Conservation (phyloP, 2,888 invertebrate genomes). For the Calameuta idolon region DNA sequence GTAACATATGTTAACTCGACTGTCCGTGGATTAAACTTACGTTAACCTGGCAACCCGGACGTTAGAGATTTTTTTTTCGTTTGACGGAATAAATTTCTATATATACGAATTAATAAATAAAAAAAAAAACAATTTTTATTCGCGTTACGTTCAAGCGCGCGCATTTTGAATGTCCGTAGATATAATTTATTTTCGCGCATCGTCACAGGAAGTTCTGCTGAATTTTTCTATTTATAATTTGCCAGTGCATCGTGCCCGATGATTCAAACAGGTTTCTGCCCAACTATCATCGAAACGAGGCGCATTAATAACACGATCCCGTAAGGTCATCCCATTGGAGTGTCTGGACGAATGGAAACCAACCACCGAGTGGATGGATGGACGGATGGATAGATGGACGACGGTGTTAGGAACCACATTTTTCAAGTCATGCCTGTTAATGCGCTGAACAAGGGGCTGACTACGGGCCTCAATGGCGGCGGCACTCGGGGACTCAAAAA, state of each 20-base stretch:
- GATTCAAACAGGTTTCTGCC: not conserved
- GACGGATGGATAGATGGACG: slow-evolving; percentile 42
- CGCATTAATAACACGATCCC: slow-evolving; percentile 60
- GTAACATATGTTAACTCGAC: not conserved
- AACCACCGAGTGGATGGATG: slow-evolving; percentile 4
- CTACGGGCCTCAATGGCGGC: slow-evolving; percentile 37
- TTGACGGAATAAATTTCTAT: too few species aligned
- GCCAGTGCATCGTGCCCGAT: not conserved
- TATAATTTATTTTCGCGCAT: not conserved
- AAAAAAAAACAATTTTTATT: not conserved
- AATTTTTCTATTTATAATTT: not conserved
- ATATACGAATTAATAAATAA: too few species aligned
- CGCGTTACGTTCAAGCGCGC: not conserved
- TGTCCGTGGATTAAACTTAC: not conserved
- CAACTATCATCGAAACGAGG: slow-evolving; percentile 45
- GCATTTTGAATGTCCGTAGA: not conserved
- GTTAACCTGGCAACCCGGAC: not conserved
- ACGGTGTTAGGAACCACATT: slow-evolving; percentile 63
- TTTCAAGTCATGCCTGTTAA: slow-evolving; percentile 65
- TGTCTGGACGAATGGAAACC: not conserved
- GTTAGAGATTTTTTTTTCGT: not conserved
- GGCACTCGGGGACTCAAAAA: slow-evolving; percentile 44
- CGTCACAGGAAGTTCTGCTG: not conserved
- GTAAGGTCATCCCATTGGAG: slow-evolving; percentile 44
- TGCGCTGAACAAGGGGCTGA: slow-evolving; percentile 50